A percentile compares a stretch with the other conserved stretches of the same genome.
Evolutionary conservation across 2,797 vertebrate genomes (phyloP).

Genomic region (Cyprinella venusta): DNA sequence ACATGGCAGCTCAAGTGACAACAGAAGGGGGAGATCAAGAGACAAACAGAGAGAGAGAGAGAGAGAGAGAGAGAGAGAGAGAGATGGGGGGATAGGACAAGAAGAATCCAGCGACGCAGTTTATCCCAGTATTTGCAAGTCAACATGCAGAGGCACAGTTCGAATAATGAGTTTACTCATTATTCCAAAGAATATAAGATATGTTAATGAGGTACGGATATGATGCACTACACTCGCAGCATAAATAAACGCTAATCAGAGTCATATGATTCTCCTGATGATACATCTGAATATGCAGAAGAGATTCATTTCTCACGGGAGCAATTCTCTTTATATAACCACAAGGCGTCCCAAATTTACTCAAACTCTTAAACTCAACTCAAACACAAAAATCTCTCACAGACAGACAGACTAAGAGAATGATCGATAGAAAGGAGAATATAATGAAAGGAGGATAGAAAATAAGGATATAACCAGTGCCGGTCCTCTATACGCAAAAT

Average conservation of each 20-base stretch:
- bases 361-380: neutral
- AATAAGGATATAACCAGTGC: neutral
- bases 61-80: neutral
- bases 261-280: slow-evolving; percentile 37
- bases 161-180: slow-evolving; percentile 46
- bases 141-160: slow-evolving; percentile 20
- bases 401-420: neutral
- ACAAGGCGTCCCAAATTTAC: neutral
- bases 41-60: slow-evolving; percentile 2
- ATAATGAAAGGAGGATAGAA: neutral
- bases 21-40: slow-evolving; percentile 6
- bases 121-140: neutral
- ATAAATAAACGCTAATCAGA: slow-evolving; percentile 49
- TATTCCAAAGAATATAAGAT: slow-evolving; percentile 46
- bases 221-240: slow-evolving; percentile 12
- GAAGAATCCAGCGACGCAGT: neutral
- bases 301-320: slow-evolving; percentile 38
- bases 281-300: slow-evolving; percentile 36
- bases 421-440: neutral
- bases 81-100: neutral
- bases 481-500: neutral
- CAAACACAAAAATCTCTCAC: neutral
- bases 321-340: slow-evolving; percentile 21
- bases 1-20: slow-evolving; percentile 63
- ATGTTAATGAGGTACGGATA: slow-evolving; percentile 33